Base-by-base conservation (phyloP, 2,797 vertebrate genomes). In the Nothura maculosa region DNA sequence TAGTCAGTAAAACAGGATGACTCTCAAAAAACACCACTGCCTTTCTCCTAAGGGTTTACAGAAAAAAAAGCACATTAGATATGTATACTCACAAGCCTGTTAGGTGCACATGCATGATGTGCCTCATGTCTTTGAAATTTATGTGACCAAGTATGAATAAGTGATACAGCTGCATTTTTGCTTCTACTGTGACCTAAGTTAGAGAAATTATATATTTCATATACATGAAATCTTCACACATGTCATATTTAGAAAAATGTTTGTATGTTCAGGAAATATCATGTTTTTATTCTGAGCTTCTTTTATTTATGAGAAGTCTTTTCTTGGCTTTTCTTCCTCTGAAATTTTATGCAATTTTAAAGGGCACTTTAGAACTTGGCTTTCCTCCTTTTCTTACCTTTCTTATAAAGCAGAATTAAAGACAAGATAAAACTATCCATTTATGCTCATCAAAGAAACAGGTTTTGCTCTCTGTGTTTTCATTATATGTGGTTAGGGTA, bases 391-490 rank as follows among this genome's bases (percentile, higher is more conserved):
- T 84, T 66, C 30, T 75, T 22, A 27, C 9, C 3, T 43, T 1
- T 52, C 12, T 40, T 55, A 22, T 43, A 55, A 6, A 38, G 14
- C 32, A 66, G 10, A 45, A 38, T 21, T 40, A 13, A 2, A 43
- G 32, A 20, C 38, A 69, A 22, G 19, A 9, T 57, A 47, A 91
- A 70, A 54, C 19, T 73, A n/a, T 42, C 6, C n/a, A 6, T 43
- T 89, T 32, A 21, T 30, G 48, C 32, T 89, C 12, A 64, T 79
- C 58, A 43, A 74, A 90, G 6, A 73, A 74, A 30, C 2, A 58
- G 34, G 3, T 20, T 69, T 85, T 73, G 52, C 18, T 69, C 81
- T 85, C 36, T 17, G 17, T 80, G 6, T 86, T 95, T 69, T 88
- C 66, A 85, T 58, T 17, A n/a, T 12, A 21, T n/a, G 42, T 32